Conservation (phyloP, 2,888 invertebrate species). For the Coenonympha glycerion region DNA sequence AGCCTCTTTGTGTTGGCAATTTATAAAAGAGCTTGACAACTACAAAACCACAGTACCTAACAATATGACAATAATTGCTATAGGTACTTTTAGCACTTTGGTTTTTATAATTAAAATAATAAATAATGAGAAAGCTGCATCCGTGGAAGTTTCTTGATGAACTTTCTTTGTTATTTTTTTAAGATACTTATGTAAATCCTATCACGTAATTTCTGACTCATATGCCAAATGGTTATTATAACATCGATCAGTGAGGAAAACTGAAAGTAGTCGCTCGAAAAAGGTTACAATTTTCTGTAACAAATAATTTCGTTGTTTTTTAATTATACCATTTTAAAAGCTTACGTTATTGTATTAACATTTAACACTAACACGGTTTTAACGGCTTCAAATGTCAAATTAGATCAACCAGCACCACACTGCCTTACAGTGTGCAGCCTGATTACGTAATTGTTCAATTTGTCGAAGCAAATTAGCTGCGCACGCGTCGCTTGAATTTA, state of each 20-base stretch:
- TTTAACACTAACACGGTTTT: too few relatives aligned
- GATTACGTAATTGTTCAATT: slow-evolving; percentile 20
- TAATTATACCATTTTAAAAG: too few relatives aligned
- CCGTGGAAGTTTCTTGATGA: neutral
- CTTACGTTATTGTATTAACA: too few relatives aligned
- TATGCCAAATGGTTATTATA: too few relatives aligned
- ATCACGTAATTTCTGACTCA: too few relatives aligned
- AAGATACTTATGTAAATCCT: neutral
- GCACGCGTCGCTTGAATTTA: slow-evolving; percentile 33
- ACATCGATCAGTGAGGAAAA: too few relatives aligned
- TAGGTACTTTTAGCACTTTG: neutral
- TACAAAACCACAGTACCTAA: neutral
- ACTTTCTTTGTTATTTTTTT: neutral
- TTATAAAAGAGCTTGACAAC: slow-evolving; percentile 21
- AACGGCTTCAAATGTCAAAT: too few relatives aligned
- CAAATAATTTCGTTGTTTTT: too few relatives aligned
- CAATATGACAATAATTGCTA: slow-evolving; percentile 5
- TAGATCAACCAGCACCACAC: neutral
- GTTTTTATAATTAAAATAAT: slow-evolving; percentile 1
- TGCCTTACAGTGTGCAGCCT: neutral
- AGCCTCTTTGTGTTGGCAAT: slow-evolving; percentile 28
- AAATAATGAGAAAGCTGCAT: neutral
- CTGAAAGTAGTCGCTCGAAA: too few relatives aligned
- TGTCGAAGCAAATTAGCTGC: slow-evolving; percentile 29
- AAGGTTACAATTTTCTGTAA: too few relatives aligned